These are phyloP conservation scores for Hyles euphorbiae DNA, from an alignment of 1,140 invertebrate genomes.

Conservation along the genomic window DNA sequence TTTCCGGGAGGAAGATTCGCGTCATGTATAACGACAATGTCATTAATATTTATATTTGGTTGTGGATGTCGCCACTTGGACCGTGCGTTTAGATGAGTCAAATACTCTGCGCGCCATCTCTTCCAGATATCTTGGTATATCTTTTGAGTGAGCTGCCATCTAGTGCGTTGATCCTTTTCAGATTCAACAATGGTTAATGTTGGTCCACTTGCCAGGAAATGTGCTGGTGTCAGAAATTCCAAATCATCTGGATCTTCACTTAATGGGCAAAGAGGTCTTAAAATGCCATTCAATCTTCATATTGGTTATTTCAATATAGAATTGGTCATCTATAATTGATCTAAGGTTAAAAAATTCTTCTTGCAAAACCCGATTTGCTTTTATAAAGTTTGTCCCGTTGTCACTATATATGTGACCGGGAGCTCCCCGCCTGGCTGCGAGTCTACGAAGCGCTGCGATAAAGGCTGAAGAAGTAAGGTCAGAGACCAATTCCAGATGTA, in stretches of 20 bases:
- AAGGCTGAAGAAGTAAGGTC: no score
- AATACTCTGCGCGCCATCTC: slow-evolving; percentile 2
- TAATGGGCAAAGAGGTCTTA: background rate
- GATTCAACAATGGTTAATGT: background rate
- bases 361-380: no score
- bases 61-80: background rate
- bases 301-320: no score
- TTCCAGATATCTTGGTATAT: slow-evolving; percentile 2
- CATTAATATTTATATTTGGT: background rate
- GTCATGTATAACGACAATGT: slow-evolving; percentile 4
- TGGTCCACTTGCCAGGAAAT: slow-evolving; percentile 3
- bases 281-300: no score
- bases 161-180: background rate
- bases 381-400: no score
- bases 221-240: slow-evolving; percentile 1
- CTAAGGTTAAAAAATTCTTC: no score
- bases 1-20: slow-evolving; percentile 5
- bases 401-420: no score
- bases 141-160: slow-evolving; percentile 1
- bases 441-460: no score
- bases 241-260: no score
- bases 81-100: background rate
- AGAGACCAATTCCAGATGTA: no score
- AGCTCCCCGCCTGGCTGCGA: no score
- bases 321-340: no score